Percentiles rank a stretch among this genome's conserved stretches.
Conservation (phyloP, 1,140 invertebrate genomes). For the Drosophila takahashii region DNA sequence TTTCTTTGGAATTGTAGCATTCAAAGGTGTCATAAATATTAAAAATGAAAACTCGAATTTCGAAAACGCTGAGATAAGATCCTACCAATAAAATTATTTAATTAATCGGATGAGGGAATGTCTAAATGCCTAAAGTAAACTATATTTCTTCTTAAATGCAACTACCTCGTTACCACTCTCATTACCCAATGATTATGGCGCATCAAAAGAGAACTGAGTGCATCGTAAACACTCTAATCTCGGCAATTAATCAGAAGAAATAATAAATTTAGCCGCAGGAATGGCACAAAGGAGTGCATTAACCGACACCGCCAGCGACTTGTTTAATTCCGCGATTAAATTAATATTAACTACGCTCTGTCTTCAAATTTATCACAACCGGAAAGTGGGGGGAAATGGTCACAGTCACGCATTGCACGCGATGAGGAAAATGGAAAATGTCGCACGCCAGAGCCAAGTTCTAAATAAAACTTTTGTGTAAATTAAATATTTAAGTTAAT, state of each 20-base stretch:
- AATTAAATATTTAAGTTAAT: slow-evolving; percentile 75
- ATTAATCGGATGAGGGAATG: neutral
- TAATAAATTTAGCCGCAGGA: slow-evolving; percentile 31
- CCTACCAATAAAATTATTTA: neutral
- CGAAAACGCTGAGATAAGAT: neutral
- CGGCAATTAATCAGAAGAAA: slow-evolving; percentile 21
- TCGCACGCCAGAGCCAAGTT: slow-evolving; percentile 51
- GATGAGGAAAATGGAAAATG: slow-evolving; percentile 56
- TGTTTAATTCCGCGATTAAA: slow-evolving; percentile 74
- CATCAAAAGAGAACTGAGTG: slow-evolving; percentile 30
- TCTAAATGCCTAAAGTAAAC: neutral
- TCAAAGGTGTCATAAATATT: neutral
- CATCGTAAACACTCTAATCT: slow-evolving; percentile 41
- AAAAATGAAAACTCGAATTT: neutral
- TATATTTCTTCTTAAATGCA: neutral
- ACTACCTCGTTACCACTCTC: slow-evolving; percentile 13
- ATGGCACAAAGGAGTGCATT: slow-evolving; percentile 59
- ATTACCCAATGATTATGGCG: slow-evolving; percentile 10
- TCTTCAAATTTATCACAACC: slow-evolving; percentile 57
- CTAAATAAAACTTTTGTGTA: slow-evolving; percentile 53
- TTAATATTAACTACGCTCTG: slow-evolving; percentile 73
- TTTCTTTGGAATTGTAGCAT: neutral
- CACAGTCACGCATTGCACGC: slow-evolving; percentile 65
- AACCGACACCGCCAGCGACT: slow-evolving; percentile 52
- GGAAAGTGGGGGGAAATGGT: slow-evolving; percentile 41